Evolutionary conservation across 2,113 vertebrate genomes (phyloP).

Genomic region (Anarhynchus alexandrinus): DNA sequence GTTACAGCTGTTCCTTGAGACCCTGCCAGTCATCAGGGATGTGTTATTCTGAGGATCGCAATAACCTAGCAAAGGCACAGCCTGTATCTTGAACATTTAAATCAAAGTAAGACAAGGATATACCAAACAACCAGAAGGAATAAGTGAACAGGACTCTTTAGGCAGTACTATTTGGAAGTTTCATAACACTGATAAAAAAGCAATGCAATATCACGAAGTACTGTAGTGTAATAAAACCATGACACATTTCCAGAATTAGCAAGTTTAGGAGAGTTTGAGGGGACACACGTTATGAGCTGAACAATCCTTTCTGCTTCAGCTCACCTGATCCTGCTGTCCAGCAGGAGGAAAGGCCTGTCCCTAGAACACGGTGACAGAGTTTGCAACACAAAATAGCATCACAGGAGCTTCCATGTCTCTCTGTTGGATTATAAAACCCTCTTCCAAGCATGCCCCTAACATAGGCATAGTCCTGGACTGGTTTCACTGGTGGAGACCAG

Average conservation of each 20-base stretch:
- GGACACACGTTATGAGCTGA: neutral
- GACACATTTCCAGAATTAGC: neutral
- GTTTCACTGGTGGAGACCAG: neutral
- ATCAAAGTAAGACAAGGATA: neutral
- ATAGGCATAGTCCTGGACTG: neutral
- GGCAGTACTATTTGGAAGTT: neutral
- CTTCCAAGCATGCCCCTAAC: neutral
- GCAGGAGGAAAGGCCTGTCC: neutral
- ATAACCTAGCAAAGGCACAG: neutral
- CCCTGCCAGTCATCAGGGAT: neutral
- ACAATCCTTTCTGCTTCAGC: neutral
- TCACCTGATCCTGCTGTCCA: neutral
- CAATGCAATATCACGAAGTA: neutral
- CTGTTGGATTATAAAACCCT: neutral
- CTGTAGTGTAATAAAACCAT: neutral
- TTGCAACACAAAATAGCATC: neutral
- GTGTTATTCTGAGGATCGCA: neutral
- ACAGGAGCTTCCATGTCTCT: neutral
- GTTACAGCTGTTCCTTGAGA: neutral
- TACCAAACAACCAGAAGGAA: neutral
- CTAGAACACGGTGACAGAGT: neutral
- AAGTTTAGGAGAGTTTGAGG: neutral
- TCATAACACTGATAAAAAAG: neutral
- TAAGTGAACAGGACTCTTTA: neutral
- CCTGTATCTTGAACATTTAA: neutral